A percentile compares a stretch with the other conserved stretches of the same genome.
phyloP scores from a whole-genome alignment of 2,888 invertebrate species.

The Meta bourneti region DNA sequence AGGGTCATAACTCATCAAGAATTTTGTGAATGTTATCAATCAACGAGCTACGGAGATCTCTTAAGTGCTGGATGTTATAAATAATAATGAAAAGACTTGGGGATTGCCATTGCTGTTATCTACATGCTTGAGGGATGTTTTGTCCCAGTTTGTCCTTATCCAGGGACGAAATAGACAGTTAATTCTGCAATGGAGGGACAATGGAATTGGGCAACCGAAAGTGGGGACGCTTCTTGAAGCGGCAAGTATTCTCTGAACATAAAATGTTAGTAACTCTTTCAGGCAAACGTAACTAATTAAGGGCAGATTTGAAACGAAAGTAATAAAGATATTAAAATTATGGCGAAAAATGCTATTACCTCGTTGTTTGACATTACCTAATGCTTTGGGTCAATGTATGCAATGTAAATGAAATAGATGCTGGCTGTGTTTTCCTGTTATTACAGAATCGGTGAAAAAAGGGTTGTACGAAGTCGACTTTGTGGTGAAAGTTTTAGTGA shows the following conservation, averaged over 20 bases:
- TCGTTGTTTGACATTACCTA: constrained; percentile 5
- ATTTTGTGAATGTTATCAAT: constrained; percentile 17
- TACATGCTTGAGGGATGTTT: constrained; percentile 18
- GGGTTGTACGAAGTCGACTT: too few relatives aligned
- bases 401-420: neutral
- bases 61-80: constrained; percentile 13
- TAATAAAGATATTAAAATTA: constrained; percentile 14
- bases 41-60: constrained; percentile 3
- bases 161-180: neutral
- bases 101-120: constrained; percentile 20
- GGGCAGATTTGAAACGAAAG: neutral
- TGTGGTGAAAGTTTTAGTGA: too few relatives aligned
- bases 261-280: neutral
- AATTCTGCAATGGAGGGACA: neutral
- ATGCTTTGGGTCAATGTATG: constrained; percentile 24
- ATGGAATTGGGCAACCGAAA: constrained; percentile 24
- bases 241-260: neutral
- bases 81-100: constrained; percentile 21
- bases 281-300: constrained; percentile 22
- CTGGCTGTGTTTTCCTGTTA: neutral
- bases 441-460: neutral
- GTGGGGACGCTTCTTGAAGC: constrained; percentile 3
- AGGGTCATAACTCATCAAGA: neutral
- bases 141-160: constrained; percentile 13
- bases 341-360: constrained; percentile 6